Evolutionary conservation across 2,113 vertebrate species (phyloP).

Genomic region (Patagioenas fasciata): DNA sequence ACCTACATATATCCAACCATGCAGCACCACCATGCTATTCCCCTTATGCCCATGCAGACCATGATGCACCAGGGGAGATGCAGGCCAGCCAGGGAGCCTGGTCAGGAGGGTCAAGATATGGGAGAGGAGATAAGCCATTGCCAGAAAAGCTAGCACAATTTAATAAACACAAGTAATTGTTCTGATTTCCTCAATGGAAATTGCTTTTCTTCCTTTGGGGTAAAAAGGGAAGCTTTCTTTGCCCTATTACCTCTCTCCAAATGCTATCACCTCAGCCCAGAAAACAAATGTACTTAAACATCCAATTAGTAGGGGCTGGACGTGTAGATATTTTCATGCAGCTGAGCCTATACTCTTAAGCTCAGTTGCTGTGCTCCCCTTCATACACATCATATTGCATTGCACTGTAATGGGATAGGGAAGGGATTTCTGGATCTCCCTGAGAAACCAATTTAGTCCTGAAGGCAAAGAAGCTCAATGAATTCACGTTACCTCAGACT

Average conservation of each 20-base stretch:
- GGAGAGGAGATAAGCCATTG: neutral
- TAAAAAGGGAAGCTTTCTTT: neutral
- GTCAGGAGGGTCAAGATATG: neutral
- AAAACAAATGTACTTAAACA: neutral
- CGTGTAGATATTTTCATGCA: neutral
- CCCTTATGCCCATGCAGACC: neutral
- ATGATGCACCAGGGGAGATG: neutral
- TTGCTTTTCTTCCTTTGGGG: neutral
- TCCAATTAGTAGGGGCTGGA: neutral
- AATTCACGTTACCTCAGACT: neutral
- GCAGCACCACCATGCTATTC: neutral
- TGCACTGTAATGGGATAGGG: neutral
- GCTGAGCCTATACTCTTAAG: neutral
- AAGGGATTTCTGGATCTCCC: conserved; percentile 50
- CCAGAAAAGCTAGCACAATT: neutral
- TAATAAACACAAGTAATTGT: neutral
- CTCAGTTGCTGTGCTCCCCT: neutral
- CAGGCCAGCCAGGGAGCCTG: neutral
- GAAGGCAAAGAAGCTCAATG: neutral
- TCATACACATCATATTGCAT: neutral
- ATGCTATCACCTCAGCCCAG: neutral
- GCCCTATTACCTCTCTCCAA: neutral
- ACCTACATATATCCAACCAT: neutral
- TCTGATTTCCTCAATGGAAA: neutral
- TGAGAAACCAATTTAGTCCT: conserved; percentile 57